Evolutionary conservation across 2,797 vertebrate species (phyloP), one percentile per base, ranked within the genome.

Genomic region (Steatocranus sp.): DNA sequence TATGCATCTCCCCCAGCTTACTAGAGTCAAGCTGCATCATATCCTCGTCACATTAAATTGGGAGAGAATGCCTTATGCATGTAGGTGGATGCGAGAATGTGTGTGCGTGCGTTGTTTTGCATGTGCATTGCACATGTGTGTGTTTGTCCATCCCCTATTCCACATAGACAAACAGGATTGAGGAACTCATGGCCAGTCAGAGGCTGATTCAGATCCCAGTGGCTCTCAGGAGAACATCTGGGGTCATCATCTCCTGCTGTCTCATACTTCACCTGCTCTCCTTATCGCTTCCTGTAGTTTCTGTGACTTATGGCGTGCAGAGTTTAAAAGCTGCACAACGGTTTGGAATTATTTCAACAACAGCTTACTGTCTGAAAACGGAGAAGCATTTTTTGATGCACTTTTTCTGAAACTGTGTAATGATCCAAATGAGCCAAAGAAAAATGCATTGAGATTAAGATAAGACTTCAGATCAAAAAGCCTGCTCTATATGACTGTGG

Each of bases 161-260:
- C 74, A 61, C 27, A 3, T 86, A 84, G 93, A 90, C 73, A 81
- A 85, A 81, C 63, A 84, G 78, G 87, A 93, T 93, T 88, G 90
- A 91, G 90, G 88, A 91, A 90, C 83, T 91, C 73, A 51, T 74
- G 90, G 70, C 73, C 86, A 93, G 92, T 94, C 94, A 94, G 75
- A 38, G 84, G 89, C 86, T 95, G 93, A 94, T 89, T 95, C 93
- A 94, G 83, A 90, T 88, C 90, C 92, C 90, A 89, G 83, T 63
- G 84, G 83, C 81, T 89, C 90, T 85, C 84, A 66, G 56, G 58
- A 86, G 75, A 92, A 88, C 92, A 94, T 94, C 94, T 95, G 93
- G 90, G 88, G 89, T 93, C 92, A 91, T 92, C 91, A 88, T 92
- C 86, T 89, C 73, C 84, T 75, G 76, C 75, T 91, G 89, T 92